Percentiles rank a stretch among this genome's conserved stretches.
Conservation (phyloP, 2,888 invertebrate species). For the Muscina levida region DNA sequence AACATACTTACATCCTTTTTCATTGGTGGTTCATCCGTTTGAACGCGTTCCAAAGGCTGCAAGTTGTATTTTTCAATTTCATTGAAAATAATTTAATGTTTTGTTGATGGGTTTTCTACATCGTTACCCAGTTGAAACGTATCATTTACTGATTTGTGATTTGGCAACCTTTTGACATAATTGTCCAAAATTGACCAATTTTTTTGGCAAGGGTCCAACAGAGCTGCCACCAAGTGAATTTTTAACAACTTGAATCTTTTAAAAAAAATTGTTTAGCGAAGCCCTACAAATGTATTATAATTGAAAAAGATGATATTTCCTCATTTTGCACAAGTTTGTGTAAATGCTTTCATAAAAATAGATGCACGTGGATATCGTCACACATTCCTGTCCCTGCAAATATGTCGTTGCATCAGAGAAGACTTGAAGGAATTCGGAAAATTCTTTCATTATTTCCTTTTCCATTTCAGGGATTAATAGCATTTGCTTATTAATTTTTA, state of each 20-base stretch:
- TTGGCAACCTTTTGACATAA: background rate
- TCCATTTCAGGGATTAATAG: background rate
- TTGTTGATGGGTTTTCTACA: too few relatives aligned
- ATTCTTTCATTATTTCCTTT: background rate
- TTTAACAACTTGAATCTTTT: conserved; percentile 2
- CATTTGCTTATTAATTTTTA: background rate
- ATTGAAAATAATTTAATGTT: too few relatives aligned
- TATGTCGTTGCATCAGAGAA: background rate
- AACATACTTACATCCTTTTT: too few relatives aligned
- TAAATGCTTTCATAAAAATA: conserved; percentile 13
- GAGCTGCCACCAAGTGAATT: conserved; percentile 1
- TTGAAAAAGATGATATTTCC: background rate
- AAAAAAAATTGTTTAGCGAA: background rate
- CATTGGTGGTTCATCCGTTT: too few relatives aligned
- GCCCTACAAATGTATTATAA: background rate
- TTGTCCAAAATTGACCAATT: conserved; percentile 11
- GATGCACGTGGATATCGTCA: background rate
- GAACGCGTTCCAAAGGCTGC: too few relatives aligned
- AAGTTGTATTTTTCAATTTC: too few relatives aligned
- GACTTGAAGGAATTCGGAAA: background rate
- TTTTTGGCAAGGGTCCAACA: conserved; percentile 8
- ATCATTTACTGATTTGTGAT: background rate
- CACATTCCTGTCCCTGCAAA: conserved; percentile 1
- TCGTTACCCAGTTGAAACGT: background rate
- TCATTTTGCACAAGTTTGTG: background rate